Evolutionary conservation across 2,113 vertebrate species (phyloP).

Genomic region (Chloebia gouldiae): DNA sequence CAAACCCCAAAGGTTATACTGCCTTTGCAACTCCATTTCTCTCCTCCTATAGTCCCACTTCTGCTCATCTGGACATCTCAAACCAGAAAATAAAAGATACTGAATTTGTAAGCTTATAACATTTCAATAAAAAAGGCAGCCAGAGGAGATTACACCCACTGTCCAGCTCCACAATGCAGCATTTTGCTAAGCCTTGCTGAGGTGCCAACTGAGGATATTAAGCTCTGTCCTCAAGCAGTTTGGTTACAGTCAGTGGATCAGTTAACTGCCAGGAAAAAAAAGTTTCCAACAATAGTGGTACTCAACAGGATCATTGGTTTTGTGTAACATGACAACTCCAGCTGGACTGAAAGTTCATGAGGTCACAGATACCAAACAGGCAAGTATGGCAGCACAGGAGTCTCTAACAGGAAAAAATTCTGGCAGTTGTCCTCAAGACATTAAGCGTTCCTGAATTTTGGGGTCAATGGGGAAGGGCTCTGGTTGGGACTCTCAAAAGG

Average conservation of each 20-base stretch:
- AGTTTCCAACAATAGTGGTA: constrained; percentile 7
- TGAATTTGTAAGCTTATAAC: neutral
- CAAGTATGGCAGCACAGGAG: neutral
- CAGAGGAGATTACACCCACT: neutral
- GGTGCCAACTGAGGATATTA: neutral
- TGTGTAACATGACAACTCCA: constrained; percentile 2
- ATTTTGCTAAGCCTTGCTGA: neutral
- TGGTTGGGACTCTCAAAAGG: neutral
- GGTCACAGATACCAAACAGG: neutral
- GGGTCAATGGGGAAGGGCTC: neutral
- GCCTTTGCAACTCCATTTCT: neutral
- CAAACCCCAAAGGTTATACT: neutral
- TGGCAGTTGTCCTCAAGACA: neutral
- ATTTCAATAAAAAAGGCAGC: neutral
- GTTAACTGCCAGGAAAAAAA: neutral
- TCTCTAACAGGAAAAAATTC: neutral
- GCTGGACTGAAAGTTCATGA: neutral
- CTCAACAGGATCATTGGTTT: constrained; percentile 12
- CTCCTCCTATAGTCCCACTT: neutral
- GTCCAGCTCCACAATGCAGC: neutral
- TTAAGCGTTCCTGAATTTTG: neutral
- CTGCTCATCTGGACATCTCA: neutral
- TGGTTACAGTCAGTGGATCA: neutral
- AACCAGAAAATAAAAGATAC: neutral
- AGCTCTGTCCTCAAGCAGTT: constrained; percentile 2